Conservation (phyloP, 2,888 invertebrate species). For the Lepidocyrtinus sp. region DNA sequence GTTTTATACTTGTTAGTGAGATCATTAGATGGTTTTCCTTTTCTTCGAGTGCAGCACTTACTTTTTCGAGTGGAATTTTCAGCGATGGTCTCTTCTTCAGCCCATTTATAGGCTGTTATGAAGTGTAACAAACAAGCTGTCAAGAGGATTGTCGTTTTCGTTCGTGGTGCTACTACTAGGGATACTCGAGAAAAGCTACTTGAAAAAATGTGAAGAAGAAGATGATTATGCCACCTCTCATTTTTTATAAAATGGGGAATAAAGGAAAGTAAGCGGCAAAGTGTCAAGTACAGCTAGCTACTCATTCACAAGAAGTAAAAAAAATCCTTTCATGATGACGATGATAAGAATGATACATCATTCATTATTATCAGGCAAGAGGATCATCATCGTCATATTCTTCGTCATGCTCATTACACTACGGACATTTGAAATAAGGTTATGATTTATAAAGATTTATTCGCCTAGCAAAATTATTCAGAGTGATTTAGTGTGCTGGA, state of each 20-base stretch:
- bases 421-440: neutral
- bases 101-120: constrained; percentile 32
- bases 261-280: constrained; percentile 8
- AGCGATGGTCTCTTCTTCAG: neutral
- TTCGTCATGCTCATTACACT: constrained; percentile 20
- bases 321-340: neutral
- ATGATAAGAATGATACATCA: constrained; percentile 20
- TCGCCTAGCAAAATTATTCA: neutral
- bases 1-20: neutral
- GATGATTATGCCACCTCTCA: neutral
- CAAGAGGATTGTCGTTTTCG: constrained; percentile 20
- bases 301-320: neutral
- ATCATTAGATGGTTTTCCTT: constrained; percentile 5
- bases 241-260: too few relatives aligned
- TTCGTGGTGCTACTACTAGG: neutral
- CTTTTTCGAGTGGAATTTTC: constrained; percentile 13
- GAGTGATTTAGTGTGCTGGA: constrained; percentile 1
- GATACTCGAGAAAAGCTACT: neutral
- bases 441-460: constrained; percentile 22
- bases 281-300: constrained; percentile 39
- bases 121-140: constrained; percentile 35
- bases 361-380: constrained; percentile 9
- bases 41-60: neutral
- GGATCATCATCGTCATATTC: constrained; percentile 20
- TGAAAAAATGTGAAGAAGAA: neutral